Evolutionary conservation across 2,888 invertebrate genomes (phyloP).

Genomic region (Pandemis cinnamomeana): DNA sequence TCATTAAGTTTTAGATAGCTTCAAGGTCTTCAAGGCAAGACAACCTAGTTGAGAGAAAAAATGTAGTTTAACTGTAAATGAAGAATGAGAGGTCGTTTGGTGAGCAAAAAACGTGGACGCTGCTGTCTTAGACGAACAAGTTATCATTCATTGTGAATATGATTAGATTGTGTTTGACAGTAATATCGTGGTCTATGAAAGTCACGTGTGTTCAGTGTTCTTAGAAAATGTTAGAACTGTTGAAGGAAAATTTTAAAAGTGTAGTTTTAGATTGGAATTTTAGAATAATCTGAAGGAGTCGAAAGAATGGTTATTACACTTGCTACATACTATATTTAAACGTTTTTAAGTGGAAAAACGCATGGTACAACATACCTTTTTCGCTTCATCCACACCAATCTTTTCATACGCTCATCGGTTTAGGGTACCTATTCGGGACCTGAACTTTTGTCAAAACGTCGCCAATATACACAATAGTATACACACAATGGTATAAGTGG

Average conservation of each 20-base stretch:
- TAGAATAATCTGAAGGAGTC: too few species aligned
- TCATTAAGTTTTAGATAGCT: slow-evolving; percentile 8
- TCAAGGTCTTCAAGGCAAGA: slow-evolving; percentile 22
- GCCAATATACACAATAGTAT: too few species aligned
- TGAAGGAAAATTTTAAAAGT: background rate
- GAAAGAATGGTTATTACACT: too few species aligned
- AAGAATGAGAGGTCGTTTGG: background rate
- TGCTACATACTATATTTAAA: too few species aligned
- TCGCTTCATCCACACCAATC: too few species aligned
- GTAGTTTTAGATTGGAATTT: too few species aligned
- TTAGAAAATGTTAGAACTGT: background rate
- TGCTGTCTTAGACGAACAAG: background rate
- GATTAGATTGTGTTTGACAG: slow-evolving; percentile 1
- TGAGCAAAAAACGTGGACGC: background rate
- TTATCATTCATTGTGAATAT: slow-evolving; percentile 1
- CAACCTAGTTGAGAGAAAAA: slow-evolving; percentile 15
- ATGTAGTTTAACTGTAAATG: slow-evolving; percentile 5
- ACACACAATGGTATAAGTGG: too few species aligned
- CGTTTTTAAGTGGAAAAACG: too few species aligned
- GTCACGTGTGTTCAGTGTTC: background rate
- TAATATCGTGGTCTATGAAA: slow-evolving; percentile 2
- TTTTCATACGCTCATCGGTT: too few species aligned
- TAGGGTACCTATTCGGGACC: too few species aligned
- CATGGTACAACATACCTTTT: too few species aligned
- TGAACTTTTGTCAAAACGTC: too few species aligned